Conservation (phyloP, 2,113 vertebrate genomes). For the Clupea harengus region DNA sequence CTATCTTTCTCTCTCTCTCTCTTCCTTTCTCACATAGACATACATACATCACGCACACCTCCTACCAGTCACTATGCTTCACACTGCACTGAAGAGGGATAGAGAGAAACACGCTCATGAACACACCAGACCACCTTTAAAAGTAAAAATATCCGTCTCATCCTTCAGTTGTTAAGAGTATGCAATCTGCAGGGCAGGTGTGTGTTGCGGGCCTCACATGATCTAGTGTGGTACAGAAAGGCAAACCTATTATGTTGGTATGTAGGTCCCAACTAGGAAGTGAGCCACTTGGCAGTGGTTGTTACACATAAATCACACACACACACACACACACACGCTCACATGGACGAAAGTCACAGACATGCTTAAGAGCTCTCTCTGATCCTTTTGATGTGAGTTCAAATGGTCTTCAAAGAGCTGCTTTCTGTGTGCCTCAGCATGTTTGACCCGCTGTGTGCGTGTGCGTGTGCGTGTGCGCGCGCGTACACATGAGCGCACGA, state of each 20-base stretch:
- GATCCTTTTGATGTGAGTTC: constrained; percentile 56
- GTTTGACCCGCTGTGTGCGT: constrained; percentile 23
- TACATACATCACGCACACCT: not conserved
- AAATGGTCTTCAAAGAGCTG: constrained; percentile 58
- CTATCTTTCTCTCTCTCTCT: too few relatives aligned
- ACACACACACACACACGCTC: constrained; percentile 25
- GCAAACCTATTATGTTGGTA: not conserved
- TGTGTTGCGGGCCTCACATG: not conserved
- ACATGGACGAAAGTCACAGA: constrained; percentile 18
- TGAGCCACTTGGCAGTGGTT: not conserved
- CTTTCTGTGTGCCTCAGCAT: constrained; percentile 33
- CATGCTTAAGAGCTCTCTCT: constrained; percentile 47
- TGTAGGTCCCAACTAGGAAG: not conserved
- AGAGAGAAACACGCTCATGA: too few relatives aligned
- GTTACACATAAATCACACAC: not conserved
- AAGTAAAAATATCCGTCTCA: not conserved
- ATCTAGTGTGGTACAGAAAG: not conserved
- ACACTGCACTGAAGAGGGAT: too few relatives aligned
- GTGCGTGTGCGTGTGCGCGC: constrained; percentile 18
- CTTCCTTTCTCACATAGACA: not conserved
- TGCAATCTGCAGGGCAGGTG: not conserved
- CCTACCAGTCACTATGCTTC: too few relatives aligned
- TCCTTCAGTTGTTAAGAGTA: not conserved
- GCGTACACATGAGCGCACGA: not conserved
- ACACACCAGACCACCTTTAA: too few relatives aligned